Evolutionary conservation across 2,113 vertebrate species (phyloP).

Genomic region (Dicentrarchus labrax): DNA sequence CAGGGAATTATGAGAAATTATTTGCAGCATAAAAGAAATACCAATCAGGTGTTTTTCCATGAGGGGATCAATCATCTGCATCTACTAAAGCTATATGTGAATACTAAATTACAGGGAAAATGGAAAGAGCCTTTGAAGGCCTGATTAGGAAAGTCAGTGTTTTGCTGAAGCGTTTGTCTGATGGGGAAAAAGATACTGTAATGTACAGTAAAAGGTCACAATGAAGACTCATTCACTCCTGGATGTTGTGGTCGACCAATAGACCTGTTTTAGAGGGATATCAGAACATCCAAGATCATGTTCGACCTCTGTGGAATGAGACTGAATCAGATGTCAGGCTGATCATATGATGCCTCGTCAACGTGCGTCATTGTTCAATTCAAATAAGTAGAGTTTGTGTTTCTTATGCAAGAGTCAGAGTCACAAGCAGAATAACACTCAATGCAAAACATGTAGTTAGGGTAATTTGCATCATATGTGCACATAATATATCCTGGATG

Average conservation of each 20-base stretch:
- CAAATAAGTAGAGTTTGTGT: background rate
- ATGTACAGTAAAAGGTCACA: background rate
- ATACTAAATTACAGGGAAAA: background rate
- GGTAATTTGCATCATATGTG: background rate
- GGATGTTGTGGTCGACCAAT: background rate
- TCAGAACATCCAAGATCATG: background rate
- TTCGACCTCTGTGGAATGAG: background rate
- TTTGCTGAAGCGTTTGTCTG: background rate
- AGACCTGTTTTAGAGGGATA: background rate
- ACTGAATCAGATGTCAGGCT: background rate
- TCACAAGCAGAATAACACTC: background rate
- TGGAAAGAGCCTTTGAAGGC: background rate
- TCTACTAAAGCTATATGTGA: background rate
- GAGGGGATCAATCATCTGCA: background rate
- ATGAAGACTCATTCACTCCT: background rate
- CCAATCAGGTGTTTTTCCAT: slow-evolving; percentile 22
- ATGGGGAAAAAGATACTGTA: background rate
- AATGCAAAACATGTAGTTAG: background rate
- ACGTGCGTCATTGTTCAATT: background rate
- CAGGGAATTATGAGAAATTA: background rate
- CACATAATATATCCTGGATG: too few species aligned
- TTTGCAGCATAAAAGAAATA: background rate
- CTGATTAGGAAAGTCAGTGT: background rate
- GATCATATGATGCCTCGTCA: background rate
- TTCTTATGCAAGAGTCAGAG: background rate